Evolutionary conservation across 2,888 invertebrate species (phyloP), one percentile per base, ranked within the genome.

Genomic region (Cosmia pyralina): DNA sequence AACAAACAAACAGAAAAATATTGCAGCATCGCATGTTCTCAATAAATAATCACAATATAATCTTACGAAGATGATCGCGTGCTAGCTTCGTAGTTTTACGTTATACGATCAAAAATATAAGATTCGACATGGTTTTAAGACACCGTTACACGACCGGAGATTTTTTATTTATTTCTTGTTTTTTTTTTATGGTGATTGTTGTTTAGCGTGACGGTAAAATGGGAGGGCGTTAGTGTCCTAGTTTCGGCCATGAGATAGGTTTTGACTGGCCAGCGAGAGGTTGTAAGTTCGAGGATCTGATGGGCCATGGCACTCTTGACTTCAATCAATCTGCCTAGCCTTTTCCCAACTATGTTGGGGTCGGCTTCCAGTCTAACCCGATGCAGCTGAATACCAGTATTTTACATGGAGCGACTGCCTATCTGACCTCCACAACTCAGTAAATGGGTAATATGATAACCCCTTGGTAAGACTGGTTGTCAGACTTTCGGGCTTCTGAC

Each of bases 41-140:
- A 91, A 90, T 92, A 90, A 90, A 79, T 82, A 87, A 85, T 87
- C 87, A 91, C 90, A 91, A 90, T 90, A 91, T 90, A 92, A 88
- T 86, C 82, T 74, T 53, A 88, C 87, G 81, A 85, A 85, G 77
- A 71, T 74, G 88, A 84, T 92, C 89, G 92, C 92, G 92, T 92
- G 92, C 90, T 80, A 69, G 72, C 66, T 44, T 58, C 72, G 69
- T 84, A 79, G 80, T 59, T 79, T 83, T 83, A 79, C 79, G 72
- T 89, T 89, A 88, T 89, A 90, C 85, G 89, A 89, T 89, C 86
- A 76, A 90, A 92, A 89, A 91, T 91, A 89, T 87, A 85, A 83
- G 81, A 92, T 92, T 91, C 85, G 91, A 83, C 85, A 90, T 86
- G 91, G 89, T 59, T 62, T 38, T 57, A 57, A 69, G 62, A 69